Evolutionary conservation across 2,797 vertebrate species (phyloP).

Genomic region (Gallirallus australis): DNA sequence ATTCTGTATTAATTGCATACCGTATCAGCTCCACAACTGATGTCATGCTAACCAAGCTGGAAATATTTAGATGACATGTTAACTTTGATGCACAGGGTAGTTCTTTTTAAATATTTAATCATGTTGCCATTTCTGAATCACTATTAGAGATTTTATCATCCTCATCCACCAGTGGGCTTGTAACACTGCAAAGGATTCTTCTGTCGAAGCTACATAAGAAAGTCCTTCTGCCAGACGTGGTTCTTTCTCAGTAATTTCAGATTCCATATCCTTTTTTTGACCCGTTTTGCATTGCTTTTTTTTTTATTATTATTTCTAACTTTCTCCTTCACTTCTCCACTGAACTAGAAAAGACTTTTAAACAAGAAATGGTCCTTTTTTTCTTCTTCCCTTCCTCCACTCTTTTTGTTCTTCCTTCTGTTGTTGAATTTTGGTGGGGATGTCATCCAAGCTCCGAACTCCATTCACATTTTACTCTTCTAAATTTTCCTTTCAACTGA

Average conservation of each 20-base stretch:
- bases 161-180: neutral
- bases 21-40: neutral
- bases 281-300: neutral
- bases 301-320: neutral
- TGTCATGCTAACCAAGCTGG: neutral
- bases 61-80: neutral
- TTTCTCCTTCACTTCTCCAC: neutral
- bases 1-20: conserved; percentile 2
- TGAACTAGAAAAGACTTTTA: neutral
- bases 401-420: too few relatives aligned
- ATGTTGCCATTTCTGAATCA: neutral
- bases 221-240: neutral
- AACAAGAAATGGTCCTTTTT: neutral
- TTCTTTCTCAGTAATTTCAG: neutral
- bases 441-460: neutral
- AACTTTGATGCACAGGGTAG: neutral
- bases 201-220: neutral
- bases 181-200: neutral
- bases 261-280: neutral
- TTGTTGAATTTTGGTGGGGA: neutral
- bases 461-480: neutral
- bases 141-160: neutral
- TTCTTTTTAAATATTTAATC: neutral
- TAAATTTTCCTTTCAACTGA: neutral
- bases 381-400: too few relatives aligned